A percentile compares a stretch with the other conserved stretches of the same genome.
phyloP scores from a whole-genome alignment of 2,888 invertebrate genomes.

The Tipula confusa region DNA sequence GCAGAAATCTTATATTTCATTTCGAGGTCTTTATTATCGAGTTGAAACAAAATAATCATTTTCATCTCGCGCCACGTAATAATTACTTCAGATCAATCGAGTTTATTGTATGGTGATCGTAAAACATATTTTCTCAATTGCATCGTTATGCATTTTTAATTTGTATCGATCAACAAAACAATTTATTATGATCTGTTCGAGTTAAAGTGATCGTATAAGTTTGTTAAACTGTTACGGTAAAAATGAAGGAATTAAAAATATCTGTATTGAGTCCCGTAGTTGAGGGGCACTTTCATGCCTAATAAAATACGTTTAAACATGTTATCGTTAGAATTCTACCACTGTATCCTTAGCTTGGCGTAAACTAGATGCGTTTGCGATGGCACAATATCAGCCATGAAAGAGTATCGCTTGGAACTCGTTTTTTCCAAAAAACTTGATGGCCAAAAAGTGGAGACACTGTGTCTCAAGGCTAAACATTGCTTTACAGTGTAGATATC shows the following conservation, averaged over 20 bases:
- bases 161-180: not conserved
- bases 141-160: not conserved
- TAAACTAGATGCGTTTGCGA: no score
- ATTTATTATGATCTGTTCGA: not conserved
- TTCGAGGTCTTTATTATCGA: not conserved
- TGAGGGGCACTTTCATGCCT: no score
- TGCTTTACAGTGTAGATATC: no score
- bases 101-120: not conserved
- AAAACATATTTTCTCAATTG: not conserved
- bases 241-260: not conserved
- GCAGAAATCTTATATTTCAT: not conserved
- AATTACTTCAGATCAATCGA: not conserved
- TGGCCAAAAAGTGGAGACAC: no score
- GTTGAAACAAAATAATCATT: not conserved
- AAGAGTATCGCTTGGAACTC: no score
- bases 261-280: not conserved
- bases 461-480: no score
- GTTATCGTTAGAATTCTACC: no score
- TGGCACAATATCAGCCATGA: no score
- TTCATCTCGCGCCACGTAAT: not conserved
- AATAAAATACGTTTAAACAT: no score
- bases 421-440: no score
- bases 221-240: no score
- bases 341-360: no score
- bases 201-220: not conserved